Base-by-base conservation (phyloP, 2,113 vertebrate genomes). In the Electrona antarctica region DNA sequence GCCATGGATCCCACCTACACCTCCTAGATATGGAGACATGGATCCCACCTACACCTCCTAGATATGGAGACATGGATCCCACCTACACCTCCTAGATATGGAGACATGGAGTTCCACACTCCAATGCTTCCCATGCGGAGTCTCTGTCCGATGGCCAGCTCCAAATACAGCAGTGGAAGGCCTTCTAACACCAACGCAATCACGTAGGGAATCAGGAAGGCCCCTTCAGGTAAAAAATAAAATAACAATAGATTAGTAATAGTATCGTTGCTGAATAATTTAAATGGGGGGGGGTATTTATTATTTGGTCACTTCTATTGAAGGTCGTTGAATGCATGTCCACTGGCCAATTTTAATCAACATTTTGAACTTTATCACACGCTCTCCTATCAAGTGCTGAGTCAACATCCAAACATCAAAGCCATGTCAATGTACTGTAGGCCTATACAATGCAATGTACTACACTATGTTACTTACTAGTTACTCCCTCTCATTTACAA, bases 121-220 rank as follows among this genome's bases (percentile, higher is more conserved):
- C 93, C 82, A 0, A 94, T 15, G 68, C 94, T 94, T 67, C 94
- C 95, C 79, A 83, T 92, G 47, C 89, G 91, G 60, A 96, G 85
- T 9, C 79, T 85, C 75, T 96, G 95, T 55, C 95, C 95, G 0
- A 95, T 83, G 56, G 94, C 94, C 3, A 96, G 80, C 73, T 96
- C 94, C 0, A 95, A 82, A 46, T 94, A 85, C 64, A 97, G 83
- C 47, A 96, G 73, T 0, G 94, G 95, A 60, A 95, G 93, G 62
- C 95, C 95, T 91, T 95, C 93, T 0, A 95, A 88, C 74, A 94
- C 65, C 73, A 96, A 84, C 1, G 94, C 93, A 0, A 95, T 84
- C 69, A 87, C 0, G 52, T 96, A 96, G 1, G 95, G 95, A 48
- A 96, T 91, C 64, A 95, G 88, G 83, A 95, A 95, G 0, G 94